Conservation (phyloP, 2,888 invertebrate species). For the Rhyacophila evoluta region DNA sequence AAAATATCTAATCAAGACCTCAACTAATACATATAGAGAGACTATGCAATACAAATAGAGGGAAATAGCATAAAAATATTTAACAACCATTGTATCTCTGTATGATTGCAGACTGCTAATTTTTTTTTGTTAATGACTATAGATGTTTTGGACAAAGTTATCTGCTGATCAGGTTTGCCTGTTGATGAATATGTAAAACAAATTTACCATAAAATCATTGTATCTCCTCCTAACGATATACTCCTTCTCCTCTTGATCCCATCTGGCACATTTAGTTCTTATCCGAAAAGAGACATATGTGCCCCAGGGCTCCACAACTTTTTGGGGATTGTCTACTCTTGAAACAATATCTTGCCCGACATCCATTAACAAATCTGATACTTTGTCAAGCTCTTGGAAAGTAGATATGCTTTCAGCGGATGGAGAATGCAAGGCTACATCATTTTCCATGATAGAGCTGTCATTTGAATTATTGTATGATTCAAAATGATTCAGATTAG, state of each 20-base stretch:
- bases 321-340: slow-evolving; percentile 79
- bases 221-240: slow-evolving; percentile 76
- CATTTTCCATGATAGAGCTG: slow-evolving; percentile 43
- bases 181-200: too few relatives aligned
- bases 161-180: too few relatives aligned
- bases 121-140: too few relatives aligned
- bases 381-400: slow-evolving; percentile 69
- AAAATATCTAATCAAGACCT: too few relatives aligned
- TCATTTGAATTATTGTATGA: slow-evolving; percentile 42
- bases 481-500: slow-evolving; percentile 60
- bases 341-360: slow-evolving; percentile 69
- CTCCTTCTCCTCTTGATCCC: slow-evolving; percentile 74
- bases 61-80: too few relatives aligned
- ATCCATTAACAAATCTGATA: slow-evolving; percentile 69
- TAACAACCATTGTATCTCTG: too few relatives aligned
- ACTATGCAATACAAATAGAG: too few relatives aligned
- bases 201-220: slow-evolving; percentile 72
- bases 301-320: slow-evolving; percentile 77
- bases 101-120: too few relatives aligned
- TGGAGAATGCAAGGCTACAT: slow-evolving; percentile 56
- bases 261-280: slow-evolving; percentile 75
- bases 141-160: too few relatives aligned
- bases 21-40: too few relatives aligned
- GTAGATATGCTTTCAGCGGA: slow-evolving; percentile 74
- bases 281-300: slow-evolving; percentile 79